Base-by-base conservation (phyloP, 2,888 invertebrate species). In the Scelioninae gen. 2 region DNA sequence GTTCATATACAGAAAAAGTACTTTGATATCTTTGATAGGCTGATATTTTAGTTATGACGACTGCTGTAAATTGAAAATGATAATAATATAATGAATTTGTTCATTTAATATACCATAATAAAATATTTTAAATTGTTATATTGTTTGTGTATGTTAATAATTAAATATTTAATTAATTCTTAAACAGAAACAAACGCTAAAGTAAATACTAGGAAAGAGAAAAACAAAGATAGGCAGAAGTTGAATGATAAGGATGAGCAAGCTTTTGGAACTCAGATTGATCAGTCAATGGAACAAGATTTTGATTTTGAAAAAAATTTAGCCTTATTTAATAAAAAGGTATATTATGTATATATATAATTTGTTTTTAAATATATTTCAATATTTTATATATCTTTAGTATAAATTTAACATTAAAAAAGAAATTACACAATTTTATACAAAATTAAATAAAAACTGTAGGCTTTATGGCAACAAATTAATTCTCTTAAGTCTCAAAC, bases 241-340 rank as follows among this genome's bases (percentile, higher is more conserved):
- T 87, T 90, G 81, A 89, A 79, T 13, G 84, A 82, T 57, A 79
- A 90, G 78, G 91, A 93, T 85, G 93, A 93, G 83, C 92, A 92
- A 63, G 94, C 94, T 83, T 94, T 95, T 87, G 94, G 93, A 22
- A 90, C 90, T 3, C 91, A 92, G 39, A 87, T 91, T 7, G 92
- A 92, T 77, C 90, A 91, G 60, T 89, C 89, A 55, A 87, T 89
- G 76, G 89, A 87, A 77, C 90, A 92, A 83, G 96, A 97, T 81
- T 97, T 97, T 88, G 96, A 97, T 89, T 96, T 97, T 89, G 96
- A 97, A 84, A 95, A 95, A 76, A 97, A 96, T 88, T 88, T 96
- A 61, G 96, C 96, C 16, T 88, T 97, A 48, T 97, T 97, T 87
- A 93, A 96, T 87, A 96, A 96, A 87, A 87, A 89, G 83, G 88